Base-by-base conservation (phyloP, 2,113 vertebrate species). In the Ctenomys sociabilis region DNA sequence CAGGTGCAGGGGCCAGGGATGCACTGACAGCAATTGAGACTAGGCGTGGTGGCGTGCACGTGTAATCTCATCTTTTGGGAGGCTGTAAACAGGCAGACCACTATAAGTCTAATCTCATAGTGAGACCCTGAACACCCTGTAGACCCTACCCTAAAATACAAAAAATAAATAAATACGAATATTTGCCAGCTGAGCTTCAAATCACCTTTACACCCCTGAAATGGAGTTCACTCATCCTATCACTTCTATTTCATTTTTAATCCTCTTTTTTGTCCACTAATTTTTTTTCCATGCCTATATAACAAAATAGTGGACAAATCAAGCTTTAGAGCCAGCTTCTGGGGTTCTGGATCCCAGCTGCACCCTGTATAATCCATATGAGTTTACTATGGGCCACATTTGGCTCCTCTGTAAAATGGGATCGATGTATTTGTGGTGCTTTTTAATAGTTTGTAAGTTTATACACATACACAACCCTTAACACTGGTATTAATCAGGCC, bases 121-220 rank as follows among this genome's bases (percentile, higher is more conserved):
- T 49, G 12, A 49, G 49, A 49, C 49, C 6, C 49, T 49, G 9
- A 49, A 49, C 49, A 49, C 12, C 49, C 49, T 49, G 49, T 49
- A 49, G 49, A 49, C 49, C 49, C 9, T 49, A 49, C 9, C 7
- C 49, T 11, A 49, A 49, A 49, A 11, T 49, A 49, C n/a, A n/a
- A n/a, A n/a, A n/a, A 10, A 49, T 11, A 49, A 49, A 49, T 49
- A 49, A 49, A 49, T 10, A 57, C 82, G 45, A 86, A 21, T 63
- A 85, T 57, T 57, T 93, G 9, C 77, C 54, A 88, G 54, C 75
- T 93, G 75, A 87, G 52, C 40, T 91, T 70, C 40, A 86, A 70
- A 70, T 21, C 13, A 19, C 9, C 45, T 85, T 30, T 9, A 4
- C 49, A 78, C 16, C 37, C 19, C 57, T 49, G 30, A 54, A 66